Conservation (phyloP, 2,113 vertebrate genomes). For the Podarcis cretensis region DNA sequence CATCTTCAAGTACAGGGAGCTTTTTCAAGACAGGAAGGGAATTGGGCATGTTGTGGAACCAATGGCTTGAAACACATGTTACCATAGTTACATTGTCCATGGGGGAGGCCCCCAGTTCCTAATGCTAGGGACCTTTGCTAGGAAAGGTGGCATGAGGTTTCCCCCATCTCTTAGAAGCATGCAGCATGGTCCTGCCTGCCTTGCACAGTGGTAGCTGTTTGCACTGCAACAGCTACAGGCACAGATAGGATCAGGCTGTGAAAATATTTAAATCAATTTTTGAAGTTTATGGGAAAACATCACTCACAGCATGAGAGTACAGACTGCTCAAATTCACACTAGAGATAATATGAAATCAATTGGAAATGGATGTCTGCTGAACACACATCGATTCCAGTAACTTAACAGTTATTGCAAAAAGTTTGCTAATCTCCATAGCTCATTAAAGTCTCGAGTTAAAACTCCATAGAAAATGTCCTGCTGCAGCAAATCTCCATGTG, state of each 20-base stretch:
- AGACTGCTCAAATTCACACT: slow-evolving; percentile 25
- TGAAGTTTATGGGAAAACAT: slow-evolving; percentile 13
- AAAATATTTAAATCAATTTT: slow-evolving; percentile 30
- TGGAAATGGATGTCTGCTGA: background rate
- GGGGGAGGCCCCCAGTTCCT: background rate
- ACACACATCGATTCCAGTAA: slow-evolving; percentile 26
- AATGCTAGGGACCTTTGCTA: background rate
- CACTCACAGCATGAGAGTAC: slow-evolving; percentile 13
- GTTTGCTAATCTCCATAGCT: slow-evolving; percentile 47
- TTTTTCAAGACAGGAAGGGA: background rate
- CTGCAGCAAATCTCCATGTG: slow-evolving; percentile 54
- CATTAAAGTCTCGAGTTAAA: slow-evolving; percentile 46
- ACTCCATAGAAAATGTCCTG: slow-evolving; percentile 51
- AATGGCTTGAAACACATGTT: background rate
- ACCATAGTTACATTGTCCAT: background rate
- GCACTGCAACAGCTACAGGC: background rate
- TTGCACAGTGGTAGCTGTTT: background rate
- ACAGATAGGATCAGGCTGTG: slow-evolving; percentile 1
- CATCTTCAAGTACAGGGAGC: too few species aligned
- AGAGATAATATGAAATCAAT: slow-evolving; percentile 21
- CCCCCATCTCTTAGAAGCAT: background rate
- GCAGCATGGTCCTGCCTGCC: background rate
- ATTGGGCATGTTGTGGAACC: background rate
- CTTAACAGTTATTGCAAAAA: slow-evolving; percentile 37
- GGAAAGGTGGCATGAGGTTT: background rate